Evolutionary conservation across 2,113 vertebrate species (phyloP), one percentile per base, ranked within the genome.

Genomic region (Scortum barcoo): DNA sequence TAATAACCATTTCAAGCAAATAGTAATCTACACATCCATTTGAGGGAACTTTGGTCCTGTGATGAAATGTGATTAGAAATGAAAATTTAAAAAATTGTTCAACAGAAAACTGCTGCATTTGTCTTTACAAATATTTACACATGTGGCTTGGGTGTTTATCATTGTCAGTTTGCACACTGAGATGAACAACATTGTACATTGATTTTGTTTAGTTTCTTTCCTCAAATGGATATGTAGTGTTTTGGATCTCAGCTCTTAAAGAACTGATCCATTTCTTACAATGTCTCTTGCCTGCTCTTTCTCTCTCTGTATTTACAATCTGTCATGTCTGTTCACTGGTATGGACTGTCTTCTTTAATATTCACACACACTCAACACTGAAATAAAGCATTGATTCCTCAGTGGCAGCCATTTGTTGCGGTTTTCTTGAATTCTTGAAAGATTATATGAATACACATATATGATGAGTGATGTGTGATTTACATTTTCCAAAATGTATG

Each of bases 351-450:
- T 77, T 77, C 80, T 73, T 61, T n/a, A 78, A 80, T 72, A 80
- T 68, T 68, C 90, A 86, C 56, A 56, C 61, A 74, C 80, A 81
- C 72, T 42, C 81, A 89, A 82, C 80, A 70, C 50, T 63, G 44
- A 87, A 92, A 92, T 92, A 92, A 92, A 92, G 78, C 86, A 81
- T 81, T 67, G 76, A 62, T 87, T 89, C 78, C 78, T 60, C 42
- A 84, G 78, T 58, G 51, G 51, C 60, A 76, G 65, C 30, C 3
- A 13, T 26, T 67, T 44, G 62, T 30, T 58, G 14, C 38, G 24
- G 28, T 57, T 63, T 81, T 69, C 76, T 79, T 72, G 9, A 48
- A 16, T 24, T 40, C 11, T 17, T 17, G 17, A 22, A 13, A 54
- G n/a, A 58, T 56, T 36, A 36, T 36, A 36, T 36, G 33, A 36